Evolutionary conservation across 2,113 vertebrate genomes (phyloP), one percentile per base, ranked within the genome.

Genomic region (Oncorhynchus masou): DNA sequence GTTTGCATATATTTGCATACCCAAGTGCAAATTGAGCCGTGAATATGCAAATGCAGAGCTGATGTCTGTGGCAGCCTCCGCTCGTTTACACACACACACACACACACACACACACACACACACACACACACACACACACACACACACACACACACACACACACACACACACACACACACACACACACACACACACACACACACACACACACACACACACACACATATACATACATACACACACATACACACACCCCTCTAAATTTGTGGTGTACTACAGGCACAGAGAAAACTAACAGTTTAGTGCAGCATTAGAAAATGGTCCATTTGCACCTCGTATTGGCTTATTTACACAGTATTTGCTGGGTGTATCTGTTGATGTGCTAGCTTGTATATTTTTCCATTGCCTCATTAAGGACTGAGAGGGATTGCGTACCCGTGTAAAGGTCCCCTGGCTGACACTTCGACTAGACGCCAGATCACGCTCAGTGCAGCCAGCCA

Each of bases 1-100:
- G 94, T 97, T 98, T 99, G 97, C 96, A 99, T 98, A 98, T 91
- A 99, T 99, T 99, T 97, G 96, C 97, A 98, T 98, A 97, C 94
- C 96, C 96, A 95, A 93, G 95, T 93, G 96, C 95, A 97, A 97
- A 98, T 97, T 96, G 96, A 97, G 89, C 95, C 88, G 90, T 93
- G 94, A 96, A 96, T 97, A 99, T 99, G 97, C 94, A 97, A 97
- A 99, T 98, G 93, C 91, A 3, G 86, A 78, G 90, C 89, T 92
- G 91, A 93, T 93, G 91, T 93, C 92, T 93, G 91, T 92, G 91
- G 92, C 92, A 94, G 93, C 92, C 90, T 90, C 89, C 82, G 87
- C 94, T 94, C 94, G 91, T 93, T 93, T 92, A 92, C 88, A 92
- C 91, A 92, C 88, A 85, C 90, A 87, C 86, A 87, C 87, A 78